Evolutionary conservation across 2,113 vertebrate species (phyloP).

Genomic region (Sturnira hondurensis): DNA sequence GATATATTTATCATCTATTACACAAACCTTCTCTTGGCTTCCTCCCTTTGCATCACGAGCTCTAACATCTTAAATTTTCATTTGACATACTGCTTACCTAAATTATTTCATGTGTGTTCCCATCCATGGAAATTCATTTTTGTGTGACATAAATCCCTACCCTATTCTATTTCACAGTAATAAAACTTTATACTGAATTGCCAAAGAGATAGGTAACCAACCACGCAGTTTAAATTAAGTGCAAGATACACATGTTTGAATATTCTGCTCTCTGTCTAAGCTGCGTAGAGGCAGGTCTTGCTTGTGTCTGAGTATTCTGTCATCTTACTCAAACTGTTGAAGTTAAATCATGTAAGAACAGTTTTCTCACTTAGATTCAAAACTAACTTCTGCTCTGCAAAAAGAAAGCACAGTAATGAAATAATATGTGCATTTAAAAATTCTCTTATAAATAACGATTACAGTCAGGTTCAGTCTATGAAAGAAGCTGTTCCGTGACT

Average conservation of each 20-base stretch:
- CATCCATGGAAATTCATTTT: conserved; percentile 78
- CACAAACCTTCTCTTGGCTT: conserved; percentile 49
- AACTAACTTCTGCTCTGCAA: conserved; percentile 55
- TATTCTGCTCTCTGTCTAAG: conserved; percentile 68
- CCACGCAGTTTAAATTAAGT: conserved; percentile 77
- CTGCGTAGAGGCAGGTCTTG: conserved; percentile 60
- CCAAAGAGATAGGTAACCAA: conserved; percentile 75
- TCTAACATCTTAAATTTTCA: conserved; percentile 74
- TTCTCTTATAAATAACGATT: conserved; percentile 57
- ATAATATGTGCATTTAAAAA: conserved; percentile 50
- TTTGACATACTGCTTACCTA: conserved; percentile 76
- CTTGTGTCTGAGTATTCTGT: conserved; percentile 61
- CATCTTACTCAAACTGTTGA: conserved; percentile 49
- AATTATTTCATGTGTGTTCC: conserved; percentile 77
- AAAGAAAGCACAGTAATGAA: conserved; percentile 33
- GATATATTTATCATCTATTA: conserved; percentile 70
- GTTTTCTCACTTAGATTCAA: conserved; percentile 61
- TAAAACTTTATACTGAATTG: conserved; percentile 77
- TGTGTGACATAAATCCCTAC: conserved; percentile 78
- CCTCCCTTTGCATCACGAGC: conserved; percentile 55
- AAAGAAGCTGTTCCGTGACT: conserved; percentile 6
- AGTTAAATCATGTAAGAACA: conserved; percentile 62
- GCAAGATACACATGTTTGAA: conserved; percentile 76
- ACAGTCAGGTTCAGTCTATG: neutral
- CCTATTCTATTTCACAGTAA: conserved; percentile 78